Evolutionary conservation across 2,888 invertebrate species (phyloP).

Genomic region (Drosophila gaucha): DNA sequence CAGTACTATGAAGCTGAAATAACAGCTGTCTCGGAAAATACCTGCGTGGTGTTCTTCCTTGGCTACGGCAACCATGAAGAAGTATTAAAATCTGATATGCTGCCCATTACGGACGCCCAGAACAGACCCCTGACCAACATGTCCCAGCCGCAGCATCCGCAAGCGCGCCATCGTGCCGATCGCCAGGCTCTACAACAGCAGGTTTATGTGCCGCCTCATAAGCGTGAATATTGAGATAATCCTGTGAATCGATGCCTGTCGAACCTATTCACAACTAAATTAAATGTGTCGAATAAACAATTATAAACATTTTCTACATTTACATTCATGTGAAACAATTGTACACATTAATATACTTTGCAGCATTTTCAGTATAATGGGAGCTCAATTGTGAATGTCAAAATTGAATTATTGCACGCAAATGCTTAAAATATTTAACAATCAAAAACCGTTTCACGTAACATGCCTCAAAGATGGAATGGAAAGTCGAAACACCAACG

Average conservation of each 20-base stretch:
- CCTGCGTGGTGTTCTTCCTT: constrained; percentile 93
- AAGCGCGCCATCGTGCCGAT: constrained; percentile 80
- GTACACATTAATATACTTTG: background rate
- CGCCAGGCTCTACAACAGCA: constrained; percentile 83
- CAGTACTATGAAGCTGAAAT: constrained; percentile 94
- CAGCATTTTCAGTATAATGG: background rate
- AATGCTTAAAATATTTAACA: background rate
- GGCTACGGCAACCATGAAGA: constrained; percentile 96
- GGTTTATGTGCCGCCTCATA: constrained; percentile 85
- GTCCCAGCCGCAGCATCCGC: constrained; percentile 47
- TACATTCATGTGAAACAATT: constrained; percentile 1
- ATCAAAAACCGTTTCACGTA: background rate
- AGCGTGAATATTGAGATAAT: constrained; percentile 79
- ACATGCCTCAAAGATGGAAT: too few species aligned
- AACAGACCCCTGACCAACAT: constrained; percentile 77
- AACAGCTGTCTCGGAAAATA: constrained; percentile 92
- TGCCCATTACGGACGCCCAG: constrained; percentile 86
- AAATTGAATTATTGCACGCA: background rate
- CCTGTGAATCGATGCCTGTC: constrained; percentile 1
- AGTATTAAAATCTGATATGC: constrained; percentile 92
- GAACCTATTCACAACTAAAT: constrained; percentile 51
- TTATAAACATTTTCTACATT: constrained; percentile 34
- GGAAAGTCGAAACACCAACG: background rate
- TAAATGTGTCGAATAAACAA: constrained; percentile 56
- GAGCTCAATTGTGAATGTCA: background rate